Evolutionary conservation across 2,113 vertebrate species (phyloP).

Genomic region (Noctilio leporinus): DNA sequence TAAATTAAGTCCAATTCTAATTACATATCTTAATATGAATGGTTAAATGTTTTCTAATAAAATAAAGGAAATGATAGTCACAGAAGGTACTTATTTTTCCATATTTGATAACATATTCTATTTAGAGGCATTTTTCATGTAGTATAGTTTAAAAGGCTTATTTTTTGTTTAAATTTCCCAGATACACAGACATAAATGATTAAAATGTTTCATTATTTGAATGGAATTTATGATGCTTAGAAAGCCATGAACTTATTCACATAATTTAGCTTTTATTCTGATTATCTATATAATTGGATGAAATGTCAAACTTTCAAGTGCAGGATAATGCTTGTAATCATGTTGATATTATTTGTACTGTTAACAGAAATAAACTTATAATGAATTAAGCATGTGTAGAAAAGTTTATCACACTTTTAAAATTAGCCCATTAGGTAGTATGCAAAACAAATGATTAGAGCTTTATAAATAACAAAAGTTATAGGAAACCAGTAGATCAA

Average conservation of each 20-base stretch:
- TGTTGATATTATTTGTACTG: constrained; percentile 71
- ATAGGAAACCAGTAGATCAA: not conserved
- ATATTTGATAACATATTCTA: not conserved
- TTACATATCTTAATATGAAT: constrained; percentile 4
- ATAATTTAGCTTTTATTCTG: constrained; percentile 70
- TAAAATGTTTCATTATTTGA: constrained; percentile 24
- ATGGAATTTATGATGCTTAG: constrained; percentile 28
- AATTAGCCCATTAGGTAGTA: not conserved
- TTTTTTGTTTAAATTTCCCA: constrained; percentile 28
- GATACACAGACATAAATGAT: not conserved
- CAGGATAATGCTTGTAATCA: constrained; percentile 67
- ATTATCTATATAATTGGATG: constrained; percentile 68
- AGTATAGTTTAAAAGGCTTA: constrained; percentile 47
- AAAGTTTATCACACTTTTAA: not conserved
- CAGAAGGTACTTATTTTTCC: not conserved
- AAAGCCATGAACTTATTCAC: constrained; percentile 43
- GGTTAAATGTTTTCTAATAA: not conserved
- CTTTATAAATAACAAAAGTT: not conserved
- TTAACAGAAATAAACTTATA: constrained; percentile 66
- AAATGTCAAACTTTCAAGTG: constrained; percentile 66
- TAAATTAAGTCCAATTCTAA: not conserved
- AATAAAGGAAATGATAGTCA: not conserved
- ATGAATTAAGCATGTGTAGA: not conserved
- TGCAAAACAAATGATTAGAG: not conserved
- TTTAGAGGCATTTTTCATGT: constrained; percentile 4